phyloP scores from a whole-genome alignment of 2,888 invertebrate species.

The Amphipyra berbera region DNA sequence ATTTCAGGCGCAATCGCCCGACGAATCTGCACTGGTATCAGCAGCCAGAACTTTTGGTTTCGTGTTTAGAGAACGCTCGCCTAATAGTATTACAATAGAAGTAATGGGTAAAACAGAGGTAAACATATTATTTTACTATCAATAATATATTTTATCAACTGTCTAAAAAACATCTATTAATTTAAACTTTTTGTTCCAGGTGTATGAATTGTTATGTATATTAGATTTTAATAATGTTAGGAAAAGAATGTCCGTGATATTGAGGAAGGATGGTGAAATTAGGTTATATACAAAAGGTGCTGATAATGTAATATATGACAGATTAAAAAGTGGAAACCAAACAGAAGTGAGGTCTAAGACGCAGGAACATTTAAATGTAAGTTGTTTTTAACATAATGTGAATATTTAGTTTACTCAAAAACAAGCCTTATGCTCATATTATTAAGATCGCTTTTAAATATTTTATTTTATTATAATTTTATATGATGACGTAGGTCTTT shows the following conservation, averaged over 20 bases:
- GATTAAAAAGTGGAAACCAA: conserved; percentile 93
- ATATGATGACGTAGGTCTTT: not conserved
- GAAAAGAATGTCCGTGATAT: conserved; percentile 99
- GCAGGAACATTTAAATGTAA: conserved; percentile 98
- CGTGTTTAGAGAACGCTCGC: conserved; percentile 98
- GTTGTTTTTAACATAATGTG: conserved; percentile 71
- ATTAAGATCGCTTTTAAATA: not conserved
- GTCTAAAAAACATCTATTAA: not conserved
- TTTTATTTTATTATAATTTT: not conserved
- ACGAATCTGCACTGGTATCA: conserved; percentile 98
- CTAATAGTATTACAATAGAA: conserved; percentile 97
- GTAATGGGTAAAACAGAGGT: conserved; percentile 94
- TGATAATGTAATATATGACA: conserved; percentile 99
- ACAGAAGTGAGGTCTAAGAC: conserved; percentile 95
- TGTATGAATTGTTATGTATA: conserved; percentile 98
- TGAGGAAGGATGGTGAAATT: conserved; percentile 94
- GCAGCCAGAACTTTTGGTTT: conserved; percentile 99
- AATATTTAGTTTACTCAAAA: conserved; percentile 3
- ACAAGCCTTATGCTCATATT: not conserved
- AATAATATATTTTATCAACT: not conserved
- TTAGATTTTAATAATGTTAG: conserved; percentile 99
- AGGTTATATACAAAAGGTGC: conserved; percentile 99
- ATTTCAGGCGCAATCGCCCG: conserved; percentile 97
- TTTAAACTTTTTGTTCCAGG: conserved; percentile 85
- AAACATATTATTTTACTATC: conserved; percentile 9